These are phyloP conservation scores for Drosophila algonquin DNA, from an alignment of 2,888 invertebrate genomes.

Conservation along the genomic window DNA sequence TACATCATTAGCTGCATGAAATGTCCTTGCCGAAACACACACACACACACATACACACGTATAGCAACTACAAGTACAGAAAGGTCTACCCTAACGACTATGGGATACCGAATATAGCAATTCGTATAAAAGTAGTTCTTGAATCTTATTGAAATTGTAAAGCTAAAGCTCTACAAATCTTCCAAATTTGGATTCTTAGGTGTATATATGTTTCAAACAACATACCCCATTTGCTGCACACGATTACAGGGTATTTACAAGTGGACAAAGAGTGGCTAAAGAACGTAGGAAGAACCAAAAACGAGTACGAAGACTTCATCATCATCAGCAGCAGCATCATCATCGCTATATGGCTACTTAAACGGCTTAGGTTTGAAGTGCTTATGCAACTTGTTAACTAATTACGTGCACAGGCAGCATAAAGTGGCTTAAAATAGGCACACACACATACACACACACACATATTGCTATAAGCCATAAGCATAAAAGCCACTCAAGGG, in stretches of 20 bases:
- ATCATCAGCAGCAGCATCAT: background rate
- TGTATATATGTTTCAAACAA: no score
- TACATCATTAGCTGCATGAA: slow-evolving; percentile 77
- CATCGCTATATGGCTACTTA: slow-evolving; percentile 56
- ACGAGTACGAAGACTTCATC: slow-evolving; percentile 22
- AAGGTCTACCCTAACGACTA: background rate
- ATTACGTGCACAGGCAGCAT: slow-evolving; percentile 53
- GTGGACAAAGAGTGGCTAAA: slow-evolving; percentile 60
- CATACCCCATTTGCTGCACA: slow-evolving; percentile 6
- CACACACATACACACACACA: background rate
- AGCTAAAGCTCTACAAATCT: no score
- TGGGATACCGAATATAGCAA: background rate
- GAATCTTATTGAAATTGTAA: no score
- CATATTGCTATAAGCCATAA: background rate
- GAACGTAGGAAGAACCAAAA: slow-evolving; percentile 23
- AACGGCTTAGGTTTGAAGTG: slow-evolving; percentile 64
- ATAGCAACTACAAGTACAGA: background rate
- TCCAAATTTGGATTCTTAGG: no score
- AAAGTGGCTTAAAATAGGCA: slow-evolving; percentile 31
- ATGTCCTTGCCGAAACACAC: slow-evolving; percentile 54
- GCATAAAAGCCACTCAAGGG: background rate
- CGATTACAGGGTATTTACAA: slow-evolving; percentile 32
- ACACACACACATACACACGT: slow-evolving; percentile 6
- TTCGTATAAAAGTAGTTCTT: no score
- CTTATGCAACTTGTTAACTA: slow-evolving; percentile 68